Evolutionary conservation across 2,113 vertebrate species (phyloP), one percentile per base, ranked within the genome.

Genomic region (Australoheros scitulus): DNA sequence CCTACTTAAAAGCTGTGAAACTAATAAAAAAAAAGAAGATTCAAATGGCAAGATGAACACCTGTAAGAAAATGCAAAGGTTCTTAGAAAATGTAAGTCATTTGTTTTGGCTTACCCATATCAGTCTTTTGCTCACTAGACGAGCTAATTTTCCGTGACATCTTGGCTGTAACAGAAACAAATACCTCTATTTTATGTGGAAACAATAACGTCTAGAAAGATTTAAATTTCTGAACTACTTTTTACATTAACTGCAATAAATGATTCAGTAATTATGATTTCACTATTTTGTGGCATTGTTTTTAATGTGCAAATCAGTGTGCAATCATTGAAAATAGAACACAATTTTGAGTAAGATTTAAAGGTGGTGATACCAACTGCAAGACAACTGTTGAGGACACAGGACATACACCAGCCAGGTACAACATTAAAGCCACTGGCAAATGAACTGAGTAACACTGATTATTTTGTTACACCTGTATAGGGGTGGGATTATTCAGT

Each of bases 91-190:
- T 78, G 7, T 61, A 80, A 70, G 70, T 84, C 60, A 88, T 47
- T 64, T 74, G 82, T 79, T 80, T 78, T 93, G 93, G 96, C 97
- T 99, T 98, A 99, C 98, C 98, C 95, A 95, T 90, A 86, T 98
- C 97, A 94, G 97, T 94, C 96, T 98, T 99, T 96, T 97, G 96
- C 92, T 99, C 98, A 93, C 95, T 96, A 96, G 97, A 96, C 89
- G 97, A 97, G 96, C 96, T 99, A 97, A 99, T 97, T 97, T 98
- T 99, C 95, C 98, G 97, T 94, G 98, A 99, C 97, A 99, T 98
- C 97, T 97, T 99, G 92, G 98, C 98, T 99, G 97, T 89, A 96
- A 96, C 87, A 95, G 90, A 95, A 93, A 95, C 88, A 96, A 86
- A 95, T 61, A 93, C 36, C 74, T 75, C 80, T 41, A 68, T 75